These are phyloP conservation scores for Ormyrus thymus DNA, from an alignment of 2,888 invertebrate species.

Conservation along the genomic window DNA sequence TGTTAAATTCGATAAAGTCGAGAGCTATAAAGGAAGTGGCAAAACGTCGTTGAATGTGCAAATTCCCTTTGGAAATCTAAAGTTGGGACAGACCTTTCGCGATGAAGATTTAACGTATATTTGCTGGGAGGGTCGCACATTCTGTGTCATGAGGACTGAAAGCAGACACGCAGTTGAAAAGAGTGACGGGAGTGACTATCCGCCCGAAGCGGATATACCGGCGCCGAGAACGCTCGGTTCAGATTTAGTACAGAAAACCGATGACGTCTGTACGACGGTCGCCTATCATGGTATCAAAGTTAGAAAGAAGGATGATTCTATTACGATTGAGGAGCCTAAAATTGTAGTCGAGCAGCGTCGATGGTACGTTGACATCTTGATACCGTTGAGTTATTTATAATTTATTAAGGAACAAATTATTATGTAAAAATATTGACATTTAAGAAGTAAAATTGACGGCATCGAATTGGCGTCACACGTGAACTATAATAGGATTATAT, in stretches of 20 bases:
- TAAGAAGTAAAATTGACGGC: too few species aligned
- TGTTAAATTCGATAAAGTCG: too few species aligned
- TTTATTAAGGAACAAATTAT: neutral
- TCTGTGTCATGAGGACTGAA: neutral
- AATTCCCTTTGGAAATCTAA: too few species aligned
- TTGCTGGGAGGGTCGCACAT: too few species aligned
- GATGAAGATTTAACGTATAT: too few species aligned
- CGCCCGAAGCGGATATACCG: neutral
- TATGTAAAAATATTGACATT: neutral
- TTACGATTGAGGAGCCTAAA: slow-evolving; percentile 56
- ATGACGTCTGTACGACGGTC: slow-evolving; percentile 49
- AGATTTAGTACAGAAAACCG: neutral
- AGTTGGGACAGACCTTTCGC: too few species aligned
- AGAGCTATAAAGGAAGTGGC: too few species aligned
- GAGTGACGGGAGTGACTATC: neutral
- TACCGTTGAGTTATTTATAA: too few species aligned
- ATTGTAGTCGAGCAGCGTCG: slow-evolving; percentile 51
- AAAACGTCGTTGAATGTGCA: too few species aligned
- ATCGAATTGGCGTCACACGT: too few species aligned
- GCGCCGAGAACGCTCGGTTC: neutral
- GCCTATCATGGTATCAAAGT: slow-evolving; percentile 56
- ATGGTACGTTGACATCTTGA: slow-evolving; percentile 10
- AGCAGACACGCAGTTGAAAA: neutral
- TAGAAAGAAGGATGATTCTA: slow-evolving; percentile 50
- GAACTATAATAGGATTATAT: too few species aligned